phyloP scores from a whole-genome alignment of 1,140 invertebrate genomes.

The Dermatophagoides farinae region DNA sequence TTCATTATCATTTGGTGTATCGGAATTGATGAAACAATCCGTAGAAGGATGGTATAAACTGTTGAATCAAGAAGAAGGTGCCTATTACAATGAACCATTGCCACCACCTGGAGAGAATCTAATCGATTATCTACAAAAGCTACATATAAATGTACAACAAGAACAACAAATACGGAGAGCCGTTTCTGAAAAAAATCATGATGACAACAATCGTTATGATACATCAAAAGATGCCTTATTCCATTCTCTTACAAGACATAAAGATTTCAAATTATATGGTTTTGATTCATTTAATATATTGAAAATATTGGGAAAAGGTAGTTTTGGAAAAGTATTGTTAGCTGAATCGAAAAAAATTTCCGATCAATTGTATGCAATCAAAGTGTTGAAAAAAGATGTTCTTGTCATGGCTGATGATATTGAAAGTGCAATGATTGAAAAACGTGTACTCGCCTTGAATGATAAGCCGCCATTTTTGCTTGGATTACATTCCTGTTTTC shows the following conservation, averaged over 20 bases:
- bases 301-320: conserved; percentile 88
- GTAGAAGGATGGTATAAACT: conserved; percentile 95
- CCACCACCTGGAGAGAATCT: conserved; percentile 77
- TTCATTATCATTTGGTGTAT: conserved; percentile 90
- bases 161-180: not conserved
- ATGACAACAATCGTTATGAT: not conserved
- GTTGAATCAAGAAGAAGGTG: conserved; percentile 89
- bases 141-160: not conserved
- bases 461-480: conserved; percentile 92
- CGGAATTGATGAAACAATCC: conserved; percentile 71
- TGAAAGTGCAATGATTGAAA: conserved; percentile 98
- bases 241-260: not conserved
- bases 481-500: conserved; percentile 95
- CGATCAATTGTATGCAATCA: conserved; percentile 94
- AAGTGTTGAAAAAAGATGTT: conserved; percentile 98
- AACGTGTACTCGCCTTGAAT: conserved; percentile 78
- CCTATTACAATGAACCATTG: conserved; percentile 94
- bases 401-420: conserved; percentile 99
- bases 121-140: conserved; percentile 24
- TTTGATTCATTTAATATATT: conserved; percentile 78
- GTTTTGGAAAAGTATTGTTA: conserved; percentile 89
- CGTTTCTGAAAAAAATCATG: not conserved
- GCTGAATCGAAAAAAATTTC: conserved; percentile 85
- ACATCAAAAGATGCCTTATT: not conserved
- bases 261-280: not conserved